Conservation (phyloP, 2,888 invertebrate genomes). For the Lasioglossum zephyrum region DNA sequence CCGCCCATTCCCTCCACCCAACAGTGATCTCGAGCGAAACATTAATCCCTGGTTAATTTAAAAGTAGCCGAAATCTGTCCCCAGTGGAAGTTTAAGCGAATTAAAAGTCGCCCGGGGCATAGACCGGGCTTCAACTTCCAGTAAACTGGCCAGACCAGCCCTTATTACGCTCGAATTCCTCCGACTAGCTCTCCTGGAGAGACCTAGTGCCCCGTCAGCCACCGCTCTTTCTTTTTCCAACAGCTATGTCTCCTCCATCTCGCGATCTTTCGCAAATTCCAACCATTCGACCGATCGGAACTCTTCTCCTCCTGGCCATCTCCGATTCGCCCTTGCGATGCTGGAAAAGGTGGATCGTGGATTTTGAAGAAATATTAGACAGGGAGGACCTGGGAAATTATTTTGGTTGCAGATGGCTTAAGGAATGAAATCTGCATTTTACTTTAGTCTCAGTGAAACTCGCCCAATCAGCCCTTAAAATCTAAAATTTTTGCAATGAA, state of each 20-base stretch:
- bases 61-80: slow-evolving; percentile 29
- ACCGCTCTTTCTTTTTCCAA: background rate
- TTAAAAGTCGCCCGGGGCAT: slow-evolving; percentile 45
- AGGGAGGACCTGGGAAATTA: background rate
- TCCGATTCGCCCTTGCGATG: background rate
- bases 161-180: slow-evolving; percentile 37
- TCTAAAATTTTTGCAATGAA: background rate
- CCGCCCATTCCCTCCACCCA: background rate
- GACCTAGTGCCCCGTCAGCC: background rate
- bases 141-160: slow-evolving; percentile 25
- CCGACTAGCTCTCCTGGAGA: background rate
- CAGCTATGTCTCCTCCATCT: background rate
- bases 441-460: background rate
- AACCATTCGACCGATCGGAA: slow-evolving; percentile 22
- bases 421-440: too few species aligned
- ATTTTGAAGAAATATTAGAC: background rate
- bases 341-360: background rate
- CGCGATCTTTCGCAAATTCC: slow-evolving; percentile 23
- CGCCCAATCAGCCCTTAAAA: too few species aligned
- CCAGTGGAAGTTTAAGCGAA: slow-evolving; percentile 12
- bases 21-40: slow-evolving; percentile 15
- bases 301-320: slow-evolving; percentile 1
- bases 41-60: slow-evolving; percentile 45
- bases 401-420: background rate
- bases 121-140: slow-evolving; percentile 20